phyloP scores from a whole-genome alignment of 92 coral and sea anemone species.

The Chrysogorgia sp. region DNA sequence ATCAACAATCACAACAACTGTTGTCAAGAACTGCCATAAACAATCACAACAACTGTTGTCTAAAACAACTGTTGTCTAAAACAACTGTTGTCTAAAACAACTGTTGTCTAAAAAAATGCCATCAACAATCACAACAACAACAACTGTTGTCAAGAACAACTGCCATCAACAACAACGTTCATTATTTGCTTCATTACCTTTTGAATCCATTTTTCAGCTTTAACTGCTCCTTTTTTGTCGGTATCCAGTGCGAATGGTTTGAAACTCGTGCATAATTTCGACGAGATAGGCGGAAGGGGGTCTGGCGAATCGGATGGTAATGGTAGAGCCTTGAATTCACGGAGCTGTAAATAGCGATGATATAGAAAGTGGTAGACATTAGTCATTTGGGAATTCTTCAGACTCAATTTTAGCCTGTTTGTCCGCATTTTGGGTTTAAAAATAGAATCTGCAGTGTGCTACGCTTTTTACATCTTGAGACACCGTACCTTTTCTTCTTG shows the following conservation, averaged over 20 bases:
- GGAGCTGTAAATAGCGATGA: slow-evolving; percentile 53
- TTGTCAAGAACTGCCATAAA: background rate
- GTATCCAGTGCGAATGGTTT: slow-evolving; percentile 82
- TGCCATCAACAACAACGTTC: background rate
- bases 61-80: background rate
- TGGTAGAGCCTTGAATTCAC: slow-evolving; percentile 91
- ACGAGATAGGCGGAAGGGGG: slow-evolving; percentile 62
- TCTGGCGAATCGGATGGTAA: slow-evolving; percentile 83
- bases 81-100: background rate
- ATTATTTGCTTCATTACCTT: slow-evolving; percentile 56
- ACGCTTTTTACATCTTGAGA: no score
- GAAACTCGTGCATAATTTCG: slow-evolving; percentile 65
- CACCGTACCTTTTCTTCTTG: slow-evolving; percentile 87
- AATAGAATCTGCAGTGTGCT: background rate
- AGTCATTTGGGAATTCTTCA: no score
- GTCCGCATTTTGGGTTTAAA: background rate
- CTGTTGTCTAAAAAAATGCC: background rate
- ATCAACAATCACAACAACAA: background rate
- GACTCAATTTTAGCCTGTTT: no score
- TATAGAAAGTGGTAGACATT: background rate
- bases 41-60: background rate
- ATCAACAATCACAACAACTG: background rate
- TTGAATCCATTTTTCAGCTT: slow-evolving; percentile 94
- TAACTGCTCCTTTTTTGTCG: slow-evolving; percentile 86
- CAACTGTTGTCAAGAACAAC: background rate